A percentile compares a stretch with the other conserved stretches of the same genome.
Evolutionary conservation across 2,888 invertebrate species (phyloP).

Genomic region (Oxystoma pomonae): DNA sequence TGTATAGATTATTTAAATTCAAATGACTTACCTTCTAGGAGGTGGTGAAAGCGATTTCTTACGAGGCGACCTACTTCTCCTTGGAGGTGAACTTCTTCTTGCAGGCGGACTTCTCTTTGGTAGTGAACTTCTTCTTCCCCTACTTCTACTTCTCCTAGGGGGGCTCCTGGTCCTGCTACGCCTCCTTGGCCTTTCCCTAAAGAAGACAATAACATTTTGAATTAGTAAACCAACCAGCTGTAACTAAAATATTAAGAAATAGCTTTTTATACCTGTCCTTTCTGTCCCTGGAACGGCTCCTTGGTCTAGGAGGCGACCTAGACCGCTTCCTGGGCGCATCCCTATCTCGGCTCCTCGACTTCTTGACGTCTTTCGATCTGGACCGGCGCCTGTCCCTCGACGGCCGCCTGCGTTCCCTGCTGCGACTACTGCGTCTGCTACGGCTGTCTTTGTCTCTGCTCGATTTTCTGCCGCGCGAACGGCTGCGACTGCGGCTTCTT

Average conservation of each 20-base stretch:
- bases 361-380: slow-evolving; percentile 35
- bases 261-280: slow-evolving; percentile 22
- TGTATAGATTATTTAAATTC: too few relatives aligned
- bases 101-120: not conserved
- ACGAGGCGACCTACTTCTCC: slow-evolving; percentile 12
- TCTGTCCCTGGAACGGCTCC: slow-evolving; percentile 36
- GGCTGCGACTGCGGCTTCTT: slow-evolving; percentile 25
- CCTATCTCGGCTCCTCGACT: slow-evolving; percentile 42
- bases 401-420: slow-evolving; percentile 24
- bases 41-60: slow-evolving; percentile 11
- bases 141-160: slow-evolving; percentile 13
- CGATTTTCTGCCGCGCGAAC: slow-evolving; percentile 27
- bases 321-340: slow-evolving; percentile 12
- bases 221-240: not conserved
- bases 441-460: slow-evolving; percentile 25
- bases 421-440: slow-evolving; percentile 29
- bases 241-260: too few relatives aligned
- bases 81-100: not conserved
- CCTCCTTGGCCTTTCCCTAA: slow-evolving; percentile 16
- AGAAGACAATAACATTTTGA: not conserved
- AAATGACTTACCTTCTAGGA: not conserved
- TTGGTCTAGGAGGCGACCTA: slow-evolving; percentile 46
- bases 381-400: slow-evolving; percentile 26
- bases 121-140: slow-evolving; percentile 24
- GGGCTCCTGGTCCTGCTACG: slow-evolving; percentile 28